Evolutionary conservation across 1,140 invertebrate species (phyloP).

Genomic region (Venustaconcha ellipsiformis): DNA sequence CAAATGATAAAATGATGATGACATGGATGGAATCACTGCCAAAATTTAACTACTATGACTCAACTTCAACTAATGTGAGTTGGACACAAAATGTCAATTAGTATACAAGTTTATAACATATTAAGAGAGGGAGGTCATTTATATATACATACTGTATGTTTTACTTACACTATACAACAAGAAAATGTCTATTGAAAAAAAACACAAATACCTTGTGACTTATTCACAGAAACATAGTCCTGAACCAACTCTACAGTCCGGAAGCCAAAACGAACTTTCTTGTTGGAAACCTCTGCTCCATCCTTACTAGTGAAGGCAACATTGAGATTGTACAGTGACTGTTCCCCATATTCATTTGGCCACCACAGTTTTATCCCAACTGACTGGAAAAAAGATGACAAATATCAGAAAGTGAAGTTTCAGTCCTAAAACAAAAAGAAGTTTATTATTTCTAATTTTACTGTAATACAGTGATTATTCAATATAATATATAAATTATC

Average conservation of each 20-base stretch:
- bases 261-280: constrained; percentile 82
- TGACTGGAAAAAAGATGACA: constrained; percentile 14
- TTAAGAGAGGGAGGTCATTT: too few species aligned
- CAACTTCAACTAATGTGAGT: background rate
- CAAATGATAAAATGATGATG: too few species aligned
- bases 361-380: constrained; percentile 78
- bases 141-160: too few species aligned
- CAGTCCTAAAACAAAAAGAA: background rate
- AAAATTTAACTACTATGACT: too few species aligned
- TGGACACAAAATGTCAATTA: too few species aligned
- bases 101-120: too few species aligned
- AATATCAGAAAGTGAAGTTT: background rate
- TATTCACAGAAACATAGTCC: constrained; percentile 59
- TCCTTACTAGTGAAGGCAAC: constrained; percentile 68
- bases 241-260: constrained; percentile 81
- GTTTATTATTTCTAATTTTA: too few species aligned
- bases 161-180: too few species aligned
- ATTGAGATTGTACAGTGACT: constrained; percentile 81
- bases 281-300: constrained; percentile 57
- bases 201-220: constrained; percentile 27
- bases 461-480: too few species aligned
- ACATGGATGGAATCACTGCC: too few species aligned
- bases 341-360: constrained; percentile 93
- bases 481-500: too few species aligned
- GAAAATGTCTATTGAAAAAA: too few species aligned